Evolutionary conservation across 2,113 vertebrate genomes (phyloP), one percentile per base, ranked within the genome.

Genomic region (Clarias batrachus): DNA sequence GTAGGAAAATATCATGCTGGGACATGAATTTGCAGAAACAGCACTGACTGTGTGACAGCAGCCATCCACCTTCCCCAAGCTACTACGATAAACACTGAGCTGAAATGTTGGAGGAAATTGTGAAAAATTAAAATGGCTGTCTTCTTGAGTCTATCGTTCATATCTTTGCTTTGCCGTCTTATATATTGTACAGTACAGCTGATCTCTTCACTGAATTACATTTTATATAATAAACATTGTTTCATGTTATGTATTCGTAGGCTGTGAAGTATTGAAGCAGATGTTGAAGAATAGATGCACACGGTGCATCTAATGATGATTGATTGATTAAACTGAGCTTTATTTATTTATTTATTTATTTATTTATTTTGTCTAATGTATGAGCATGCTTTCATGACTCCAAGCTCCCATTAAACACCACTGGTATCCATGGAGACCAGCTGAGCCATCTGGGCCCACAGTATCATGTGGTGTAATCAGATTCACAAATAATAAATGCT

Each of bases 391-490:
- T 85, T 63, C 60, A 74, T 83, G 85, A 88, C 57, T 73, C 82
- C 68, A 3, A 84, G 57, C 81, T 83, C 86, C 79, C 81, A 73
- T 86, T 87, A 84, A 74, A 89, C 74, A 83, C 73, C 73, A 78
- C 79, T 21, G 73, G 90, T 91, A 87, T 90, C 90, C 88, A 91
- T 91, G 88, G 90, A 85, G 89, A 91, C 83, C 70, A 54, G 70
- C 62, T 8, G 73, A 85, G 86, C 89, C 86, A 87, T 91, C 89
- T 89, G 89, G 89, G 88, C 85, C 80, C 83, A 78, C 86, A 41
- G 74, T 77, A 70, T 89, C 80, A 81, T 82, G 82, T 57, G 57
- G 77, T 41, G 48, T 88, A 86, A 86, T 88, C 88, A 76, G 81
- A 83, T 89, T 84, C 82, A 87, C 81, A 87, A 82, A 86, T 87